Evolutionary conservation across 2,888 invertebrate species (phyloP), one percentile per base, ranked within the genome.

Genomic region (Tineola bisselliella): DNA sequence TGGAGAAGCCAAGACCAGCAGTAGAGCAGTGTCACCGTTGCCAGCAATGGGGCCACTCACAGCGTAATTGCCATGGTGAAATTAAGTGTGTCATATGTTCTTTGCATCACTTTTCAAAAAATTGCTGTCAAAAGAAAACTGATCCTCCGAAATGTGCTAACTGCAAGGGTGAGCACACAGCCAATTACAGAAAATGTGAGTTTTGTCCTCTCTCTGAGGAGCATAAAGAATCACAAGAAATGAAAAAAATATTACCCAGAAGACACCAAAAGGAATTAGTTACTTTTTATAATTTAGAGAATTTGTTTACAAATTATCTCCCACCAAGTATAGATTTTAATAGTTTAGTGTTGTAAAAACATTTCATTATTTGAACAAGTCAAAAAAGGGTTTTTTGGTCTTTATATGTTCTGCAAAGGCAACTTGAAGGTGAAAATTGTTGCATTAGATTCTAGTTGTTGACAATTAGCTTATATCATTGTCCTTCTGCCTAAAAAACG

Each of bases 11-110:
- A 0, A 63, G 67, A 12, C 19, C 31, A 5, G 79, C 76, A 62
- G 61, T 65, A 0, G 75, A 65, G 44, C 84, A 87, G 63, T 86
- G 86, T 65, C 70, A 75, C 62, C 73, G 76, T 17, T 87, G 87
- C 64, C 87, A 84, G 63, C 72, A 70, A 63, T 84, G 80, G 76
- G 84, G 82, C 0, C 86, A 87, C 62, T 69, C 77, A 0, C 77
- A 80, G 63, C 70, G 76, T 15, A 78, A 75, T 65, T 84, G 84
- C 61, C 73, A 73, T 12, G 78, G 77, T 0, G 44, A 64, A 12
- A 59, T 74, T 1, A 77, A 70, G 59, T 84, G 84, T 69, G 77
- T 83, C 0, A 84, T 81, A 64, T 87, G 84, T 70, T 76, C 71
- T n/a, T 77, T 73, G 1, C 66, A 73, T 1, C 84, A 86, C 67